phyloP scores from a whole-genome alignment of 2,113 vertebrate species.

The Poecile atricapillus region DNA sequence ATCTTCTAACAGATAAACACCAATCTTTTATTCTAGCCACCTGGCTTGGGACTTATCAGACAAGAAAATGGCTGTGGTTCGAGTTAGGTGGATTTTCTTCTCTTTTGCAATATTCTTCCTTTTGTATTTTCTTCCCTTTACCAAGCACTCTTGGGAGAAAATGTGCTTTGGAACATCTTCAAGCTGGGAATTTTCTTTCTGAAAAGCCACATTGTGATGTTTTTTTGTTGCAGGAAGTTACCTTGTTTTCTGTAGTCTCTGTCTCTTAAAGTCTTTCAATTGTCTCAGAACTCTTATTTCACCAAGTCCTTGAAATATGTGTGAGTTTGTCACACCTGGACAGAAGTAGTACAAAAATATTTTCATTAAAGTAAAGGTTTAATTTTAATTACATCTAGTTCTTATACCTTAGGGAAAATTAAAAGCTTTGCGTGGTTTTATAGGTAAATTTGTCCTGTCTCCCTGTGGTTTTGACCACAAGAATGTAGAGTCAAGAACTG shows the following conservation, averaged over 20 bases:
- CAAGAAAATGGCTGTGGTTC: conserved; percentile 17
- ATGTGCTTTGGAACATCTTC: not conserved
- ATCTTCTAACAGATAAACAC: conserved; percentile 75
- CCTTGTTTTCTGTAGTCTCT: not conserved
- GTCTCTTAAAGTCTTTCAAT: not conserved
- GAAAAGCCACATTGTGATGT: not conserved
- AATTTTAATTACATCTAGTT: not conserved
- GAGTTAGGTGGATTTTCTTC: conserved; percentile 38
- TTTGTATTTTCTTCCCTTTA: conserved; percentile 25
- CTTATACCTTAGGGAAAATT: not conserved
- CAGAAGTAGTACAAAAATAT: not conserved
- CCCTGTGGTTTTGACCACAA: conserved; percentile 32
- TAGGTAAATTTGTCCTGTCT: conserved; percentile 11
- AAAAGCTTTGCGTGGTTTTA: not conserved
- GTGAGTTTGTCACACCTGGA: not conserved
- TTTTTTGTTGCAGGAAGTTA: not conserved
- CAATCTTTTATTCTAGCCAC: conserved; percentile 73
- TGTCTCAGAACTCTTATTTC: not conserved
- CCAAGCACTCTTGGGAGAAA: not conserved
- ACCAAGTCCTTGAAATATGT: not conserved
- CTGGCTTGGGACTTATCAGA: conserved; percentile 54
- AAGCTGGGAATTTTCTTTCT: not conserved
- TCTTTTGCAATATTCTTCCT: not conserved
- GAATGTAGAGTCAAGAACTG: not conserved
- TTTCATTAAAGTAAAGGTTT: not conserved